Evolutionary conservation across 92 coral and sea anemone genomes (phyloP), one percentile per base, ranked within the genome.

Genomic region (Zoanthus solanderi): DNA sequence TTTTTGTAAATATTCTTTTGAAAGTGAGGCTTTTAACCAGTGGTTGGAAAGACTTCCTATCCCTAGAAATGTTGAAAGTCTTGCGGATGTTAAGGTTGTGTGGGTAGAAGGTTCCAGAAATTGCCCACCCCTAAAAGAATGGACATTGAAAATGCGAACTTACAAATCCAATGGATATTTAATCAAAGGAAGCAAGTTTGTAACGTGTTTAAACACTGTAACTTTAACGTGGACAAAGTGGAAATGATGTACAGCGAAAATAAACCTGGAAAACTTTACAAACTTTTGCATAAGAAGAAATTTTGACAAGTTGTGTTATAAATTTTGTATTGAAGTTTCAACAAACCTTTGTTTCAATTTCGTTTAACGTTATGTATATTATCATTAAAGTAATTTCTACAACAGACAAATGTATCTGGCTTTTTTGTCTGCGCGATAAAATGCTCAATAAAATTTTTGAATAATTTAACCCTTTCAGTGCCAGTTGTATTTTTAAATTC

Each of bases 211-310:
- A 84, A 84, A 76, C 46, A 76, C 17, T 68, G 73, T 54, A 75
- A 76, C 71, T 87, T 86, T 71, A 76, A 90, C 56, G 73, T 63
- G 16, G 78, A 90, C 71, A 53, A 45, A 37, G 88, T 79, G 9
- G 14, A 68, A 48, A 57, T 34, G 32, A 6, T 6, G 6, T 80
- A 86, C 77, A 79, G 72, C 42, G 93, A 90, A 61, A 29, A 30
- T 61, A 87, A 87, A 76, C 93, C 90, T 18, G 93, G 88, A 60
- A 90, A 90, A 47, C 42, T 91, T 71, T 91, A 91, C 44, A 91
- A 91, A 76, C 71, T 83, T 18, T 52, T 87, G 15, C 71, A 87
- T 53, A 68, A 75, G n/a, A 87, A 87, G 47, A 47, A 31, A 76
- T 66, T 76, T 75, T 87, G 80, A 52, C 13, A 78, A 78, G 50